These are phyloP conservation scores for Drosophila nigritarsus DNA, from an alignment of 2,888 invertebrate species.

Conservation along the genomic window DNA sequence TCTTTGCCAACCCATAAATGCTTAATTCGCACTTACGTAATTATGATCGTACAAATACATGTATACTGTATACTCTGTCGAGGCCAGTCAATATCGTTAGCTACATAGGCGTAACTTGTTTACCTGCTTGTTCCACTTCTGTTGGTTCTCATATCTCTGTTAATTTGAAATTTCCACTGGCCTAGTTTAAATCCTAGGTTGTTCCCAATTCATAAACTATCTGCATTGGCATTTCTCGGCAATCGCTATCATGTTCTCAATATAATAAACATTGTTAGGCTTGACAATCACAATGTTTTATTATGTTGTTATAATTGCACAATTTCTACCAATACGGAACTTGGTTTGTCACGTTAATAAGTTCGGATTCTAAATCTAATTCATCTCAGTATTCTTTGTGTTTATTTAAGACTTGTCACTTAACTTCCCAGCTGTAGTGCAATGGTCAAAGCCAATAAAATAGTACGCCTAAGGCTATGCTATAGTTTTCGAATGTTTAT, in stretches of 20 bases:
- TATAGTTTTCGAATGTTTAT: too few species aligned
- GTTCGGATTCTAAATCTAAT: neutral
- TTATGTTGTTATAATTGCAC: neutral
- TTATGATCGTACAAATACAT: slow-evolving; percentile 19
- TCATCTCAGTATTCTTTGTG: neutral
- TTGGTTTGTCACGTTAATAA: neutral
- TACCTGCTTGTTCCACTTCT: slow-evolving; percentile 27
- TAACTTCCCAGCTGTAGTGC: neutral
- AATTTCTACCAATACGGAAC: neutral
- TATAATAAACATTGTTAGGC: slow-evolving; percentile 20
- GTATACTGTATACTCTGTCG: neutral
- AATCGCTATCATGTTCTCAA: slow-evolving; percentile 13
- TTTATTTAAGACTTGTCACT: neutral
- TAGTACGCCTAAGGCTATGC: too few species aligned
- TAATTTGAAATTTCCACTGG: slow-evolving; percentile 74
- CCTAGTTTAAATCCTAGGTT: slow-evolving; percentile 54
- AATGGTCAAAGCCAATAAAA: too few species aligned
- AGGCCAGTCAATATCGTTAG: slow-evolving; percentile 9
- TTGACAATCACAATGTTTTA: neutral
- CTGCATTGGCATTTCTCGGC: slow-evolving; percentile 9
- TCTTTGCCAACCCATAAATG: slow-evolving; percentile 27
- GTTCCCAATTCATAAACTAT: slow-evolving; percentile 12
- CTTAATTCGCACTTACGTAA: slow-evolving; percentile 55
- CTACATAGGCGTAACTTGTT: slow-evolving; percentile 43
- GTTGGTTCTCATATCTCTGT: slow-evolving; percentile 64